Evolutionary conservation across 64 coral and sea anemone species (phyloP).

Genomic region (Montipora cactus): DNA sequence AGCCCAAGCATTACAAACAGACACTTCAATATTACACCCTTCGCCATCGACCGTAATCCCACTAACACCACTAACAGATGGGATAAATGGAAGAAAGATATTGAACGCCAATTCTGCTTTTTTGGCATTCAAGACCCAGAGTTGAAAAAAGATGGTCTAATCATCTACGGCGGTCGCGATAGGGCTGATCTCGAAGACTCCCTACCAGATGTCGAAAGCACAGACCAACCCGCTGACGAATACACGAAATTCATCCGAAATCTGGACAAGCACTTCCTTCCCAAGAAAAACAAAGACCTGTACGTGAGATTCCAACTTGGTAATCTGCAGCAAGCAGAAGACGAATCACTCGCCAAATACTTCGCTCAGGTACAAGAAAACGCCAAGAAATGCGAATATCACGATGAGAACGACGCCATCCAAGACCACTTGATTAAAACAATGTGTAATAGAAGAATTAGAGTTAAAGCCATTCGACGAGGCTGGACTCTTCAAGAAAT

Average conservation of each 20-base stretch:
- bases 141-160: conserved; percentile 58
- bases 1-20: conserved; percentile 33
- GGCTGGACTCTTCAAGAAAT: too few species aligned
- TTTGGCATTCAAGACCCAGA: conserved; percentile 59
- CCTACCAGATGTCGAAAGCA: conserved; percentile 47
- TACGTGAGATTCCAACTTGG: too few species aligned
- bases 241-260: conserved; percentile 23
- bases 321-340: too few species aligned
- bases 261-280: too few species aligned
- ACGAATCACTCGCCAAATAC: too few species aligned
- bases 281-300: too few species aligned
- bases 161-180: conserved; percentile 66
- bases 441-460: too few species aligned
- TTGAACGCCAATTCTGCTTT: conserved; percentile 69
- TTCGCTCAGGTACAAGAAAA: too few species aligned
- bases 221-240: conserved; percentile 18
- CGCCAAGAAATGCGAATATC: too few species aligned
- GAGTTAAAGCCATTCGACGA: too few species aligned
- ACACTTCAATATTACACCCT: conserved; percentile 69
- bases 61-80: conserved; percentile 37
- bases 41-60: conserved; percentile 43
- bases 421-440: too few species aligned
- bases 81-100: conserved; percentile 1
- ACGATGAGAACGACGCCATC: too few species aligned
- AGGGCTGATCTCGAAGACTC: conserved; percentile 73